A percentile compares a stretch with the other conserved stretches of the same genome.
phyloP scores from a whole-genome alignment of 2,888 invertebrate genomes.

The Meganola albula region DNA sequence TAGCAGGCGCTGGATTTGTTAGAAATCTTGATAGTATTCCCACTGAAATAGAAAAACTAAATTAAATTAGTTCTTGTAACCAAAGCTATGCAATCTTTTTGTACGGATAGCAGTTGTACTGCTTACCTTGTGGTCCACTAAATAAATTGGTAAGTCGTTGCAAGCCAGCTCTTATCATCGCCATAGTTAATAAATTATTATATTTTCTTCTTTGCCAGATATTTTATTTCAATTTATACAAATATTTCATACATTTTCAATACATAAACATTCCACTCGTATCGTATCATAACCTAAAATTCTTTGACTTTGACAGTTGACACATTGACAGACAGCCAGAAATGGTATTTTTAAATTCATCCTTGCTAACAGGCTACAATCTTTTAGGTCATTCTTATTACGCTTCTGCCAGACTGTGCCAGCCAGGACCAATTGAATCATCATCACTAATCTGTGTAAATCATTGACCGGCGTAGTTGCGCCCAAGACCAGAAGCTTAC shows the following conservation, averaged over 20 bases:
- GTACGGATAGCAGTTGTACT: not conserved
- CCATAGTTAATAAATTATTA: slow-evolving; percentile 28
- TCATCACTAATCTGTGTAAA: too few relatives aligned
- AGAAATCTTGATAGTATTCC: slow-evolving; percentile 57
- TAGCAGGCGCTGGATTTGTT: slow-evolving; percentile 41
- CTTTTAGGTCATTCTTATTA: too few relatives aligned
- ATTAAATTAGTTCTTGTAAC: slow-evolving; percentile 4
- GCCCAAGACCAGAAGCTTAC: too few relatives aligned
- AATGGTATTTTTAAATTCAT: too few relatives aligned
- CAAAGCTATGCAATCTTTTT: not conserved
- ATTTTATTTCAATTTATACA: slow-evolving; percentile 13
- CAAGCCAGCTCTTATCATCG: slow-evolving; percentile 54
- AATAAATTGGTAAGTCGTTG: slow-evolving; percentile 49
- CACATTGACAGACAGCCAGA: not conserved
- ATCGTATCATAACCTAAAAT: slow-evolving; percentile 32
- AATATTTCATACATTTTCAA: slow-evolving; percentile 11
- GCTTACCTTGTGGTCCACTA: slow-evolving; percentile 48
- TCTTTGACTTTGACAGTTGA: not conserved
- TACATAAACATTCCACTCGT: slow-evolving; percentile 20
- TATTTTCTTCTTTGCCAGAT: not conserved
- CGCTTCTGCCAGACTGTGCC: too few relatives aligned
- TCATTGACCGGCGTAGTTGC: too few relatives aligned
- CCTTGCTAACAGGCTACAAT: too few relatives aligned
- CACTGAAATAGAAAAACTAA: slow-evolving; percentile 32
- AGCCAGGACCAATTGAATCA: too few relatives aligned